phyloP scores from a whole-genome alignment of 2,888 invertebrate genomes.

The Anodontia alba region DNA sequence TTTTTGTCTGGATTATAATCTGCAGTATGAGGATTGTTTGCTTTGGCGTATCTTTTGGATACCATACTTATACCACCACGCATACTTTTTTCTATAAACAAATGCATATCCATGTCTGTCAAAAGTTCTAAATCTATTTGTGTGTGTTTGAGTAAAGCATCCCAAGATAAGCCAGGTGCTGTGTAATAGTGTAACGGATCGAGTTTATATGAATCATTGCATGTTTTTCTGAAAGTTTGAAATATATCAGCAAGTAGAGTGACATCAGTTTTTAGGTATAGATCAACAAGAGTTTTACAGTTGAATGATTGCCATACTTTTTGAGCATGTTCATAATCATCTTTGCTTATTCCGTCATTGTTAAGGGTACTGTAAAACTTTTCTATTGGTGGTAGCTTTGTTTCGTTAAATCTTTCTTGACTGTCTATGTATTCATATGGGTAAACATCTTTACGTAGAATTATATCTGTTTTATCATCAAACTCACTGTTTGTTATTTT shows the following conservation, averaged over 20 bases:
- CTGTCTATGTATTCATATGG: too few relatives aligned
- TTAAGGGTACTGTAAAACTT: background rate
- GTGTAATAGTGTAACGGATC: conserved; percentile 75
- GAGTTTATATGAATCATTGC: conserved; percentile 63
- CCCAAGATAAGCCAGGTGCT: conserved; percentile 73
- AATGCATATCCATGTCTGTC: too few relatives aligned
- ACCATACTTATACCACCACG: too few relatives aligned
- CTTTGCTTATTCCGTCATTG: background rate
- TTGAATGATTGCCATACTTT: conserved; percentile 54
- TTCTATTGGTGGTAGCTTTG: background rate
- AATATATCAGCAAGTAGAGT: too few relatives aligned
- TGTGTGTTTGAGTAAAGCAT: conserved; percentile 74
- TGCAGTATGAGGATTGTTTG: too few relatives aligned
- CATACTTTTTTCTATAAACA: too few relatives aligned
- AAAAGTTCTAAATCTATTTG: conserved; percentile 70
- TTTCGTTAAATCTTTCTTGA: background rate
- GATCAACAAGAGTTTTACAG: conserved; percentile 66
- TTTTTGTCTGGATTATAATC: too few relatives aligned
- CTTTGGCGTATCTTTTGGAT: too few relatives aligned
- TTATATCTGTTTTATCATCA: too few relatives aligned
- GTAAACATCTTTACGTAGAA: too few relatives aligned
- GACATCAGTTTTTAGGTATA: too few relatives aligned
- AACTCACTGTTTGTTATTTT: too few relatives aligned
- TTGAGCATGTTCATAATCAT: conserved; percentile 5
- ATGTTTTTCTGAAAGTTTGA: conserved; percentile 69